Evolutionary conservation across 2,113 vertebrate genomes (phyloP).

Genomic region (Syngnathus scovelli): DNA sequence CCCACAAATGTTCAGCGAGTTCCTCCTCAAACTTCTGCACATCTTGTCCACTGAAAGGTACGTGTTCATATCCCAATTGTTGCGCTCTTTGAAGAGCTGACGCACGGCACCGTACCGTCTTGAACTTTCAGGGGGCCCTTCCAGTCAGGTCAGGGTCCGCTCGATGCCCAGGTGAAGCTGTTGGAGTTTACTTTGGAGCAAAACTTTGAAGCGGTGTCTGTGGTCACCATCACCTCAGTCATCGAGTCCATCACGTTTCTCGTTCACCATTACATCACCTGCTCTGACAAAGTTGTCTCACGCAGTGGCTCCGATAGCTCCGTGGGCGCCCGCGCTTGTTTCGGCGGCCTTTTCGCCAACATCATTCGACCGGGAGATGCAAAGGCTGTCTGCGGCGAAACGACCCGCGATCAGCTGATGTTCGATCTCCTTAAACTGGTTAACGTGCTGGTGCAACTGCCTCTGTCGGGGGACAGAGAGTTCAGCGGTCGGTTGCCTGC

Average conservation of each 20-base stretch:
- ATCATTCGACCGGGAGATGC: constrained; percentile 97
- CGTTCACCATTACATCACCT: constrained; percentile 97
- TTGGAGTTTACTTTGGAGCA: constrained; percentile 95
- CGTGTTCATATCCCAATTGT: not conserved
- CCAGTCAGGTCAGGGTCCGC: constrained; percentile 90
- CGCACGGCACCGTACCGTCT: not conserved
- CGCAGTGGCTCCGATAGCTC: constrained; percentile 95
- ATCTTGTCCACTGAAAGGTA: constrained; percentile 97
- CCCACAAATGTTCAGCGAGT: constrained; percentile 98
- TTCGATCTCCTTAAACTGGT: constrained; percentile 95
- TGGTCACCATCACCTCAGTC: constrained; percentile 91
- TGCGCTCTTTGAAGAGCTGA: not conserved
- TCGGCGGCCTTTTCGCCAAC: constrained; percentile 95
- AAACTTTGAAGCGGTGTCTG: constrained; percentile 95
- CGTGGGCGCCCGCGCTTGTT: constrained; percentile 92
- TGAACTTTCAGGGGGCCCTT: constrained; percentile 81
- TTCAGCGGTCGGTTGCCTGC: constrained; percentile 84
- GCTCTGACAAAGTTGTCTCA: constrained; percentile 93
- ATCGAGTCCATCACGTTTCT: constrained; percentile 96
- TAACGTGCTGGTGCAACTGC: constrained; percentile 91
- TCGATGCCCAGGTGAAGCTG: constrained; percentile 97
- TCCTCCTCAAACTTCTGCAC: constrained; percentile 93
- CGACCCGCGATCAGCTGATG: constrained; percentile 96
- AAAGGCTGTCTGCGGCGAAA: constrained; percentile 96
- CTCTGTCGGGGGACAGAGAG: constrained; percentile 89